Base-by-base conservation (phyloP, 1,140 invertebrate genomes). In the Hypsibius dujardini region DNA sequence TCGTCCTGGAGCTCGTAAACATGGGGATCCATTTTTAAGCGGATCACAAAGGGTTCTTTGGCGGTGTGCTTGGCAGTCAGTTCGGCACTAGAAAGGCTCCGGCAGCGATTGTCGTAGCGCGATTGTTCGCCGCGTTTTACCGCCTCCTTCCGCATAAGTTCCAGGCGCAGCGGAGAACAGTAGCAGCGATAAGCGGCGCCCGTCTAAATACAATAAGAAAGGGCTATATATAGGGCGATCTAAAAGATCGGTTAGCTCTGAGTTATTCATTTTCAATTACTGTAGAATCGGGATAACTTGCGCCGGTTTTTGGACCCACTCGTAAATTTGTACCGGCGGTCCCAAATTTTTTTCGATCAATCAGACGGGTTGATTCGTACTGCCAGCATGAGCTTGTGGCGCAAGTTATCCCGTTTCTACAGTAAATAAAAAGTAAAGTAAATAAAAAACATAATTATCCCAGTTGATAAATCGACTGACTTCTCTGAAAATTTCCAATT, bases 21-120 rank as follows among this genome's bases (percentile, higher is more conserved):
- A 72, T 82, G 81, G 70, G 83, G 79, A 59, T 82, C 79, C 56
- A 88, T 77, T 81, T 93, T 94, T 79, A 96, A 92, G 77, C 93
- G 83, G 73, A 97, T 85, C 76, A 92, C 93, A 80, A 84, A 85
- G 1, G 83, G 80, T 12, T 82, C 80, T 2, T 85, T 85, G 70
- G 85, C 81, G 1, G 79, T 78, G 1, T 90, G 77, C 75, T 88
- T 88, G 42, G 84, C 80, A 59, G 85, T 79, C 1, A 90, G 80
- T 77, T 94, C 86, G 70, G 85, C 78, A 28, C 77, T 69, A 2
- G 83, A 84, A 3, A 98, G 82, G 77, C 86, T 79, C 40, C 91
- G 81, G 81, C 95, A 99, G 78, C 84, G 86, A 77, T 95, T 95
- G 79, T 99, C 95, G 83, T 99, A 99, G 75, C 87, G 88, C 0